Base-by-base conservation (phyloP, 2,113 vertebrate genomes). In the Mirza zaza region DNA sequence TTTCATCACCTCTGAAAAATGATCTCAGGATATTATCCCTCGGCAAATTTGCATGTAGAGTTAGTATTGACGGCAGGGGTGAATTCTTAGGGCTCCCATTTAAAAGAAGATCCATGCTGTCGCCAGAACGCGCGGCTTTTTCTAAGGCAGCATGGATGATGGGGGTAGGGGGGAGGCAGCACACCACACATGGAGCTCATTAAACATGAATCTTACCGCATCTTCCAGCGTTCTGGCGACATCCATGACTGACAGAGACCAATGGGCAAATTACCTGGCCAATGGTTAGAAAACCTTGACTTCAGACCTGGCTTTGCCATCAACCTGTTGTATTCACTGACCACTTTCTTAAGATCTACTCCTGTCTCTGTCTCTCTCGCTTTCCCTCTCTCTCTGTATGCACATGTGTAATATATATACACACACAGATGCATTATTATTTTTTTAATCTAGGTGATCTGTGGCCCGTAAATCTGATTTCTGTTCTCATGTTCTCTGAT, bases 1-100 rank as follows among this genome's bases (percentile, higher is more conserved):
- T 96, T 70, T 98, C 79, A 55, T 71, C 83, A 52, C 89, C 42
- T 95, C 76, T 94, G 93, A 97, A 95, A 98, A 97, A 95, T 90
- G 50, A 92, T 76, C 79, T 94, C 57, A 73, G 96, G 87, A 93
- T 96, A 77, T 92, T 95, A 88, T 95, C 83, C 83, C 86, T 94
- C 87, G 32, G 52, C 61, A 76, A 94, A 97, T 93, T 93, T 85
- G 95, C 85, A 95, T 89, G 86, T 93, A 90, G 55, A 36, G 83
- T 94, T 93, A 90, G 48, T 91, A 90, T 96, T 93, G 84, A 90
- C 96, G 90, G 68, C 79, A 93, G 45, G 57, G 88, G 36, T 59
- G 80, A 86, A 90, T 95, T 97, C 86, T 94, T 87, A 68, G 68
- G 82, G n/a, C 39, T 94, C 59, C 50, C 80, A 92, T 92, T 87